Evolutionary conservation across 92 coral and sea anemone species (phyloP), one percentile per base, ranked within the genome.

Genomic region (Muricea muricata): DNA sequence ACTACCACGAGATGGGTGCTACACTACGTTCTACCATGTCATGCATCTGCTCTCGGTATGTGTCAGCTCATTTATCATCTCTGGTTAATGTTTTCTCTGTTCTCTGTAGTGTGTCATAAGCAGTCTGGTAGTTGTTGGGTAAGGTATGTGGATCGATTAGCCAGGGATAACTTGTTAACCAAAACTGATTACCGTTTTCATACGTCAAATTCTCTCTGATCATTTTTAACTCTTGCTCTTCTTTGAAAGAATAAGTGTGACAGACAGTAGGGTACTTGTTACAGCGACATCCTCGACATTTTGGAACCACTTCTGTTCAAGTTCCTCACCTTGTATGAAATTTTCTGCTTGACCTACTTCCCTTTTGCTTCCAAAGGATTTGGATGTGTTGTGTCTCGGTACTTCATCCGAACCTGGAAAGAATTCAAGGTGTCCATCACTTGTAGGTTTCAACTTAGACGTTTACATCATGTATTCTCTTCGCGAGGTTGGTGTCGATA

Each of bases 111-210:
- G 93, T 85, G 6, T 84, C 82, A 0, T 84, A 23, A 24, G 93
- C 90, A 0, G 31, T 10, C 9, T 75, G 57, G 37, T 90, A 85
- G 61, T 92, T 92, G 61, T 92, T 12, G 15, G 97, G 93, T 24
- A 93, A 65, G 24, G 73, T 83, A 4, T 47, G 29, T 9, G 93
- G 97, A 46, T 90, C 91, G 34, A 80, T 72, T 0, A 78, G 54
- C 93, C 92, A 93, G 20, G 91, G 97, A 82, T 90, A 88, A 54
- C 97, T 86, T 25, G 93, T 93, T 78, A 39, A 61, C 93, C 97
- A 93, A 24, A 83, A 86, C 65, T 82, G 91, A 10, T 90, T 88
- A 45, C 11, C 54, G 24, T 83, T 75, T 46, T 93, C 91, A 61
- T 88, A 90, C 18, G 63, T 80, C 14, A 90, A 77, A 65, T 93